Evolutionary conservation across 2,113 vertebrate genomes (phyloP), one percentile per base, ranked within the genome.

Genomic region (Oryzias woworae): DNA sequence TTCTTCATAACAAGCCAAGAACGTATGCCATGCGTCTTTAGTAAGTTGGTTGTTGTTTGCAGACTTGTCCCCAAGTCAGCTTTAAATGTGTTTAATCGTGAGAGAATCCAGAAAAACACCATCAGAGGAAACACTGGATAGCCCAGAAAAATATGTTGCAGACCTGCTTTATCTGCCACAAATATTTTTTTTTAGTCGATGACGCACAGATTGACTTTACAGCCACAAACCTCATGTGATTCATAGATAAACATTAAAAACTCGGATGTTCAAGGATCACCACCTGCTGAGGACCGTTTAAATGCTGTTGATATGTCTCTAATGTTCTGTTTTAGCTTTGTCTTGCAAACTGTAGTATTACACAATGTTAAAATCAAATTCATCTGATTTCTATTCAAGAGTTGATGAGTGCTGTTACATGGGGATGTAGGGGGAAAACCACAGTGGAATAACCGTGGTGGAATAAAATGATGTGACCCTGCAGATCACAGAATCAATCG

Each of bases 1-100:
- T 36, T 87, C 84, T 86, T 81, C 75, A 62, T 82, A 77, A 79
- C 61, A 81, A 58, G 28, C 66, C n/a, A 84, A 85, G 79, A 67
- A 74, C 76, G 63, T 43, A 49, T 59, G 66, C 52, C 59, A 16
- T 0, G 2, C 58, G 26, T 78, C 79, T 69, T 81, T 74, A 48
- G 4, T 72, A 77, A 73, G 61, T 68, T 79, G 74, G 56, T 78
- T 87, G 85, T 83, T 84, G 81, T 75, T 66, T 46, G 58, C 62
- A 42, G 13, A 71, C 74, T 49, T 80, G 75, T 76, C 68, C 74
- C 63, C 44, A 53, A 75, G 55, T 61, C 53, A 18, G 70, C 73
- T 77, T 75, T 77, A 73, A 80, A 74, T 45, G 64, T 36, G 15
- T 51, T 81, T 80, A 84, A 69, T 79, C 69, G 73, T 5, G 2